Conservation (phyloP, 2,888 invertebrate species). For the Chaetogeoica ovagalla region DNA sequence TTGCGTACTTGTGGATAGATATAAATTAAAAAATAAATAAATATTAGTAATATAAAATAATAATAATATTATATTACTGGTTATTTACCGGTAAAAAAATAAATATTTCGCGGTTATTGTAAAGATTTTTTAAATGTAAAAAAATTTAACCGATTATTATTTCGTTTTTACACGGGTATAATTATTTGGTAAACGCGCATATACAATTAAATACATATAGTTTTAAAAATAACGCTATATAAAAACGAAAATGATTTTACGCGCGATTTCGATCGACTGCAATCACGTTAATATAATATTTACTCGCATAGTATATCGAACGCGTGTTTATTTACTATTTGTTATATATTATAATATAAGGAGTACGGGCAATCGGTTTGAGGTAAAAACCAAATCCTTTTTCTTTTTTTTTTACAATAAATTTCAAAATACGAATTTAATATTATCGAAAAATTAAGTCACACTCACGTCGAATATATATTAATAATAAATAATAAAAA, state of each 20-base stretch:
- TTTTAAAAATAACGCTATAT: background rate
- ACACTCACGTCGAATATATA: background rate
- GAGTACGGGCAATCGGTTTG: background rate
- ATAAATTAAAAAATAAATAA: too few relatives aligned
- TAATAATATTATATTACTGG: too few relatives aligned
- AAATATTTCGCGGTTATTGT: background rate
- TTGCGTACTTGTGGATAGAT: too few relatives aligned
- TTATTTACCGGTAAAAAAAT: background rate
- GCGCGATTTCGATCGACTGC: background rate
- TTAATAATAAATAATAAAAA: background rate
- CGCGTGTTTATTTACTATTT: background rate
- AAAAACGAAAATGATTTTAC: background rate
- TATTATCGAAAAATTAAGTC: slow-evolving; percentile 17
- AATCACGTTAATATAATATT: background rate
- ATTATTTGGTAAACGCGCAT: background rate
- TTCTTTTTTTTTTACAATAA: slow-evolving; percentile 7
- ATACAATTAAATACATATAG: background rate
- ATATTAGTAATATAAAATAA: too few relatives aligned
- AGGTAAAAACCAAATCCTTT: slow-evolving; percentile 19
- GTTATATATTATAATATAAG: background rate
- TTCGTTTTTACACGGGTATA: background rate
- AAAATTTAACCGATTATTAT: slow-evolving; percentile 5
- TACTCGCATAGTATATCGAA: background rate
- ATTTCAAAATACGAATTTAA: background rate
- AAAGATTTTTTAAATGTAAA: background rate